Evolutionary conservation across 2,888 invertebrate genomes (phyloP).

Genomic region (Ceraclea dissimilis): DNA sequence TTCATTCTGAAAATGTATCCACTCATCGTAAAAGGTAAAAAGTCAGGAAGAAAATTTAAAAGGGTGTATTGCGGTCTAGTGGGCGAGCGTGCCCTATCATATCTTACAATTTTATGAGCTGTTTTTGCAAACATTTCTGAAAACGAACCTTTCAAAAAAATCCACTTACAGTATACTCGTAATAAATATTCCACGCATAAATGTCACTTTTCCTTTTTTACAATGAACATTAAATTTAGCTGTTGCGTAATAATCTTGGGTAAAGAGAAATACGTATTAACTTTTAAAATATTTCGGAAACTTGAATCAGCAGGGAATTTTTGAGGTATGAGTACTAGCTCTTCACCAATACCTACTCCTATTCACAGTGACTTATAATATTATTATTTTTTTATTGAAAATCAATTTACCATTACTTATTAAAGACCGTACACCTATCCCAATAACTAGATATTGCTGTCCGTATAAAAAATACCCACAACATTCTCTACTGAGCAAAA

Average conservation of each 20-base stretch:
- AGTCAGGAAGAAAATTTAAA: not conserved
- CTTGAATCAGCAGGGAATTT: not conserved
- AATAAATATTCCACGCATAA: not conserved
- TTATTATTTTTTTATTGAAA: too few relatives aligned
- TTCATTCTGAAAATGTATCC: not conserved
- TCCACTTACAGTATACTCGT: not conserved
- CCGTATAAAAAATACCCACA: too few relatives aligned
- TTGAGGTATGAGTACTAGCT: too few relatives aligned
- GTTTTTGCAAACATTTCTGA: not conserved
- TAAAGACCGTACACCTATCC: too few relatives aligned
- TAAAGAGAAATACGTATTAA: not conserved
- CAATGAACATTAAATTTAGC: not conserved
- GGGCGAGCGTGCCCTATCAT: constrained; percentile 15
- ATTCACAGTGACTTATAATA: too few relatives aligned
- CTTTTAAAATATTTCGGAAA: not conserved
- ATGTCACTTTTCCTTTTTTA: not conserved
- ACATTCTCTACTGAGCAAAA: too few relatives aligned
- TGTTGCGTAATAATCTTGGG: not conserved
- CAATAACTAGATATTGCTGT: too few relatives aligned
- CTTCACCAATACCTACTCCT: too few relatives aligned
- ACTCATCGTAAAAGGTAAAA: not conserved
- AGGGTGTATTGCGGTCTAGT: constrained; percentile 8
- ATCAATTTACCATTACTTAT: too few relatives aligned
- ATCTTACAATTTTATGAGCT: not conserved
- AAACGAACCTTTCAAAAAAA: not conserved